Base-by-base conservation (phyloP, 2,888 invertebrate species). In the Cabera pusaria region DNA sequence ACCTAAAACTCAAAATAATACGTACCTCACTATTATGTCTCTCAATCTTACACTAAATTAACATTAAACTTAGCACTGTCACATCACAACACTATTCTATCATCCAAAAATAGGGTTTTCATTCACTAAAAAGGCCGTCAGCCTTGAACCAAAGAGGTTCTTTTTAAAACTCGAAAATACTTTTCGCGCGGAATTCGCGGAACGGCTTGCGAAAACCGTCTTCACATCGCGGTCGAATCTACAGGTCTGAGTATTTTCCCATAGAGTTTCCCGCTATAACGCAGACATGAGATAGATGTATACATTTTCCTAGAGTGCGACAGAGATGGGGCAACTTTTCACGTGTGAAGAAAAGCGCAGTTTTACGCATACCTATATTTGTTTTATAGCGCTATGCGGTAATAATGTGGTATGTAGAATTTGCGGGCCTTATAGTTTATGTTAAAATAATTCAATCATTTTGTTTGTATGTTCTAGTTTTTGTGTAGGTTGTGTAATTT, bases 231-330 rank as follows among this genome's bases (percentile, higher is more conserved):
- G 72, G 72, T 72, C 58, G 76, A 77, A 79, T 76, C 82, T 78
- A 83, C 84, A 84, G 80, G 82, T 87, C 87, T 87, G 76, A 44
- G 70, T 59, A 70, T 74, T 73, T 49, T 67, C 70, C 71, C 66
- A 59, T 62, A 61, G 49, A 63, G 60, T 78, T 82, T 76, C 83
- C 86, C 84, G 80, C 85, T 73, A 55, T 58, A 51, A 52, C 33
- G 50, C 12, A 22, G 42, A 42, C 74, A 31, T 28, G 68, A 52
- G 72, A 79, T 25, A 35, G 41, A 38, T 6, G 17, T 9, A 58
- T 17, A 5, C 16, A 41, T 55, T 49, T 36, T 18, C 5, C 7
- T 0, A 3, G 8, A 5, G 59, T 6, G 2, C 39, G 65, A 81
- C 34, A 40, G 71, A 57, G 80, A 74, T 18, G 24, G 37, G n/a